Conservation (phyloP, 2,888 invertebrate species). For the Agrochola macilenta region DNA sequence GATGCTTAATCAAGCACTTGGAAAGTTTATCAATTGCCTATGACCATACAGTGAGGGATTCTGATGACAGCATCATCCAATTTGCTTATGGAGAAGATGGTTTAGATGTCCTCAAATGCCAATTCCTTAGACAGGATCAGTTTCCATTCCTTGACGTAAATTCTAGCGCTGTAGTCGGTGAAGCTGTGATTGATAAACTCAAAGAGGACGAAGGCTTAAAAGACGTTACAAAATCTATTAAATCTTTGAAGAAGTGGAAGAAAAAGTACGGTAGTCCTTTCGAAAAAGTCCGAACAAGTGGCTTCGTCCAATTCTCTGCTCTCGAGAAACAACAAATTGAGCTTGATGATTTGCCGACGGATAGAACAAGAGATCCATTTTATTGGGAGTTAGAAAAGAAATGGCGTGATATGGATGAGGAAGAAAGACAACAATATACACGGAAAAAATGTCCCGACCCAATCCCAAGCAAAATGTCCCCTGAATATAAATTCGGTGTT, state of each 20-base stretch:
- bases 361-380: constrained; percentile 91
- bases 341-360: constrained; percentile 84
- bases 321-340: constrained; percentile 87
- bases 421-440: constrained; percentile 90
- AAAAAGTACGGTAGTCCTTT: constrained; percentile 88
- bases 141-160: constrained; percentile 96
- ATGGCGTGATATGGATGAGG: constrained; percentile 92
- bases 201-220: constrained; percentile 89
- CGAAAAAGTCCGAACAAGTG: constrained; percentile 86
- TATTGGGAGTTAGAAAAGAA: constrained; percentile 91
- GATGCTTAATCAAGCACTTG: constrained; percentile 99
- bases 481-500: constrained; percentile 95
- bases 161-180: constrained; percentile 91
- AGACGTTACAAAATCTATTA: constrained; percentile 89
- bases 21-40: constrained; percentile 98
- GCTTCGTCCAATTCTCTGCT: constrained; percentile 91
- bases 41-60: constrained; percentile 98
- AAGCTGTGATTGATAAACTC: constrained; percentile 90
- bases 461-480: constrained; percentile 92
- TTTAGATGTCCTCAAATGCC: constrained; percentile 96
- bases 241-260: constrained; percentile 92
- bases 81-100: constrained; percentile 98
- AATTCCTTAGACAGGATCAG: constrained; percentile 94
- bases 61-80: constrained; percentile 97
- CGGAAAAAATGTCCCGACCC: constrained; percentile 94